phyloP scores from a whole-genome alignment of 2,888 invertebrate species.

The Lycophotia porphyrea region DNA sequence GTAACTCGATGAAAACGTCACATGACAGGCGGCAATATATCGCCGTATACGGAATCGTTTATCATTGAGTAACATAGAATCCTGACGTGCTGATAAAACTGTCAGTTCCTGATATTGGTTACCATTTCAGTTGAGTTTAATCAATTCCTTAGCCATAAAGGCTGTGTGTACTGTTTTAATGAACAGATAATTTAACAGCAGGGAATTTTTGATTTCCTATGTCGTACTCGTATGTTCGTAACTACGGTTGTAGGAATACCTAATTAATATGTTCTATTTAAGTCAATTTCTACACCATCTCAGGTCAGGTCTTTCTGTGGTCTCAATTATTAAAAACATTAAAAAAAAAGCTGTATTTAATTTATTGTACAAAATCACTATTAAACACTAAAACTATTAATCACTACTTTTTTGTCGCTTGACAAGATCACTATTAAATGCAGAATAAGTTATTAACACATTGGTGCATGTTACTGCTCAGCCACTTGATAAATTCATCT shows the following conservation, averaged over 20 bases:
- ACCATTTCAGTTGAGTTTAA: background rate
- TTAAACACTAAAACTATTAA: too few relatives aligned
- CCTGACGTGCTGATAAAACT: background rate
- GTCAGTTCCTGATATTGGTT: background rate
- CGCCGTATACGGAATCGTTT: background rate
- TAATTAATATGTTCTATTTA: background rate
- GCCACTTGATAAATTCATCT: constrained; percentile 27
- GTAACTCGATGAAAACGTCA: too few relatives aligned
- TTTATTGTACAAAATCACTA: constrained; percentile 1
- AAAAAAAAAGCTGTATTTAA: background rate
- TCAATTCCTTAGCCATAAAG: background rate
- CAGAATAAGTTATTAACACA: constrained; percentile 22
- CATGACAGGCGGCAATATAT: too few relatives aligned
- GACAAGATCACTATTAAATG: constrained; percentile 20
- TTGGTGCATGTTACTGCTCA: constrained; percentile 7
- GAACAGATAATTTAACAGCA: background rate
- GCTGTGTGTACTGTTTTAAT: background rate
- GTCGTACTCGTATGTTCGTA: too few relatives aligned
- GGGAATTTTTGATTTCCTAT: too few relatives aligned
- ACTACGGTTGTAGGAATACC: background rate
- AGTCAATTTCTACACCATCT: background rate
- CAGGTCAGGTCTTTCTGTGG: background rate
- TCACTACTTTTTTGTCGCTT: too few relatives aligned
- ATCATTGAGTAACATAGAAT: background rate
- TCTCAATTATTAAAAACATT: background rate